Percentiles rank a stretch among this genome's conserved stretches.
phyloP scores from a whole-genome alignment of 2,113 vertebrate genomes.

The Sylvilagus bachmani region DNA sequence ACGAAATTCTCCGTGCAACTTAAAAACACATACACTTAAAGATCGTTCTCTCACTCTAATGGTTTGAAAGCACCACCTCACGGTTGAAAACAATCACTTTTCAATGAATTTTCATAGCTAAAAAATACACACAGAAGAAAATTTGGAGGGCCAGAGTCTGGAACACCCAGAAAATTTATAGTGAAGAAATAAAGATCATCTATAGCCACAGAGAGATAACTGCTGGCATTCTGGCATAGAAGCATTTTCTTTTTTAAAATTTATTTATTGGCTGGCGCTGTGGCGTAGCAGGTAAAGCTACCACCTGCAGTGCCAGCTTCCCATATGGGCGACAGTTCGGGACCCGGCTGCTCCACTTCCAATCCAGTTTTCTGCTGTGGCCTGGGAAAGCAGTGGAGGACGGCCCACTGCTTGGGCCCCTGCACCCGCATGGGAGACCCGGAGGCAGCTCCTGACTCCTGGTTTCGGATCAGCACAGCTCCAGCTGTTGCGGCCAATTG shows the following conservation, averaged over 20 bases:
- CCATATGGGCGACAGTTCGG: no score
- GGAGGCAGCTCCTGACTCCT: no score
- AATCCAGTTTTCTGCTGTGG: no score
- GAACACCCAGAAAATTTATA: not conserved
- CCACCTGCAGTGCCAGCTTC: no score
- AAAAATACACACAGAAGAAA: constrained; percentile 43
- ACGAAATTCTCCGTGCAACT: not conserved
- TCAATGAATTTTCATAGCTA: not conserved
- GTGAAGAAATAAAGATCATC: constrained; percentile 41
- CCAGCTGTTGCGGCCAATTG: no score
- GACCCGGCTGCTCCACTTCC: no score
- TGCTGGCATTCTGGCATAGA: not conserved
- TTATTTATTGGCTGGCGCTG: no score
- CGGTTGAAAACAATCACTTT: not conserved
- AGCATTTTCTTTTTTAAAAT: not conserved
- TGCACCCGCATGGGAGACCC: no score
- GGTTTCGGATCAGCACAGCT: no score
- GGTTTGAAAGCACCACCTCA: constrained; percentile 18
- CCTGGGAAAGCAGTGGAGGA: no score
- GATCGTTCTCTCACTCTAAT: not conserved
- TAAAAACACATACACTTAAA: not conserved
- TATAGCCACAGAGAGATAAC: constrained; percentile 19
- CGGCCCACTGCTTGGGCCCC: no score
- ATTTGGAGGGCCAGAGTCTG: not conserved
- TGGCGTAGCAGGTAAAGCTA: no score